Percentiles rank a stretch among this genome's conserved stretches.
These are phyloP conservation scores for Nasonia vitripennis DNA, from an alignment of 1,140 invertebrate species.

Conservation along the genomic window DNA sequence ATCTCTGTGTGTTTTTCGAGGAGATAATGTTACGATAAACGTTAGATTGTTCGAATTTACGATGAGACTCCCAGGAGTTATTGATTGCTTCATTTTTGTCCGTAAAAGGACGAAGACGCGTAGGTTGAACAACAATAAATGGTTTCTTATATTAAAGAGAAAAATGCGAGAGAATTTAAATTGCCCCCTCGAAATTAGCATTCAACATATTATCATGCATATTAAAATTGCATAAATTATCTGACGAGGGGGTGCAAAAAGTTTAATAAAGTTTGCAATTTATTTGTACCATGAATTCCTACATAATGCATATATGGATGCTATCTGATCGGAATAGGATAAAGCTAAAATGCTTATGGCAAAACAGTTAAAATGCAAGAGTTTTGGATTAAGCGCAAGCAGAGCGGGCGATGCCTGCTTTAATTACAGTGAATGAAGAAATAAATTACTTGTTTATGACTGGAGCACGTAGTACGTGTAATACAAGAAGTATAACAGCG, in stretches of 20 bases:
- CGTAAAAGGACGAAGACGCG: neutral
- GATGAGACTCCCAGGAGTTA: neutral
- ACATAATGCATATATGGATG: neutral
- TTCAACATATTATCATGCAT: too few relatives aligned
- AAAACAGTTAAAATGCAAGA: neutral
- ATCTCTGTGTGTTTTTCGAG: constrained; percentile 23
- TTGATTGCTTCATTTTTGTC: neutral
- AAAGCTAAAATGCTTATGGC: neutral
- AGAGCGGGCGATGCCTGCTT: neutral
- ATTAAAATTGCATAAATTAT: neutral
- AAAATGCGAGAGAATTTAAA: neutral
- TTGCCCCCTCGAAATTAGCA: neutral
- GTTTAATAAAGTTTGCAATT: neutral
- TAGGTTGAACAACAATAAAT: neutral
- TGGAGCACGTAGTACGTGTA: neutral
- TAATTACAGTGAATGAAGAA: constrained; percentile 30
- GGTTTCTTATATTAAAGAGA: neutral
- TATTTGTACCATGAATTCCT: too few relatives aligned
- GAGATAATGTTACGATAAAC: constrained; percentile 10
- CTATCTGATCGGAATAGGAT: constrained; percentile 2
- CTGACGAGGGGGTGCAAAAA: neutral
- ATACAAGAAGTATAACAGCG: neutral
- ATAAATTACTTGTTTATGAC: constrained; percentile 26
- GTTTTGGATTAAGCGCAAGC: constrained; percentile 8
- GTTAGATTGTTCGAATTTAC: constrained; percentile 24